Evolutionary conservation across 2,888 invertebrate species (phyloP).

Genomic region (Dascillus cervinus): DNA sequence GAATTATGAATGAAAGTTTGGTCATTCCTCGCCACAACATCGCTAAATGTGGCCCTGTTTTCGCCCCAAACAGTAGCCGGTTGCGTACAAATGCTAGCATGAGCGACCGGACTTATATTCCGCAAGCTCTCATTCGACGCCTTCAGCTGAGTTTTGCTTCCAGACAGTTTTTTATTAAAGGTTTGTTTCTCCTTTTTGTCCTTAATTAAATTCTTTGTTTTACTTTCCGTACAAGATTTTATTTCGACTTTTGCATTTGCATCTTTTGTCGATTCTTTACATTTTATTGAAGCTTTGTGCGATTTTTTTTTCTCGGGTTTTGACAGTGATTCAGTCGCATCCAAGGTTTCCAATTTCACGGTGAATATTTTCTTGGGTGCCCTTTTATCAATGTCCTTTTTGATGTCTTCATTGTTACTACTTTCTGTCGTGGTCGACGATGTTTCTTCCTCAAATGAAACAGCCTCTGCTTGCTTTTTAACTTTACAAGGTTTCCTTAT

Average conservation of each 20-base stretch:
- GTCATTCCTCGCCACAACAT: slow-evolving; percentile 51
- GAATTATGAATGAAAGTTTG: slow-evolving; percentile 21
- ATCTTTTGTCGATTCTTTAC: slow-evolving; percentile 7
- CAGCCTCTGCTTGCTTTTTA: slow-evolving; percentile 16
- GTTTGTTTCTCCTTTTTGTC: slow-evolving; percentile 31
- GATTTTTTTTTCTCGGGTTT: slow-evolving; percentile 2
- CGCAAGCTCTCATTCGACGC: slow-evolving; percentile 14
- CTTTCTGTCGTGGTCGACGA: slow-evolving; percentile 66
- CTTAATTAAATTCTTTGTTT: slow-evolving; percentile 22
- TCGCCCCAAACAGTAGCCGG: slow-evolving; percentile 46
- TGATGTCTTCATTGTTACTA: slow-evolving; percentile 50
- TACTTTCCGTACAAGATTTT: slow-evolving; percentile 11
- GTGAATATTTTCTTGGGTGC: slow-evolving; percentile 9
- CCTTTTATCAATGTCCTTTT: slow-evolving; percentile 15
- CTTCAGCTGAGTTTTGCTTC: slow-evolving; percentile 20
- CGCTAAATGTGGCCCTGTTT: slow-evolving; percentile 51
- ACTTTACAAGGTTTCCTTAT: slow-evolving; percentile 10
- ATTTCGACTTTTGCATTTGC: slow-evolving; percentile 5
- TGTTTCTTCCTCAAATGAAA: slow-evolving; percentile 53
- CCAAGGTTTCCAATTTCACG: background rate
- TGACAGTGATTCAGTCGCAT: background rate
- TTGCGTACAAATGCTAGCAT: slow-evolving; percentile 29
- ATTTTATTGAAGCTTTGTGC: slow-evolving; percentile 6
- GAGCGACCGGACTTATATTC: slow-evolving; percentile 7
- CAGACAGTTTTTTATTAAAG: slow-evolving; percentile 23